A percentile compares a stretch with the other conserved stretches of the same genome.
phyloP scores from a whole-genome alignment of 2,113 vertebrate species.

The Marcusenius ussheri region DNA sequence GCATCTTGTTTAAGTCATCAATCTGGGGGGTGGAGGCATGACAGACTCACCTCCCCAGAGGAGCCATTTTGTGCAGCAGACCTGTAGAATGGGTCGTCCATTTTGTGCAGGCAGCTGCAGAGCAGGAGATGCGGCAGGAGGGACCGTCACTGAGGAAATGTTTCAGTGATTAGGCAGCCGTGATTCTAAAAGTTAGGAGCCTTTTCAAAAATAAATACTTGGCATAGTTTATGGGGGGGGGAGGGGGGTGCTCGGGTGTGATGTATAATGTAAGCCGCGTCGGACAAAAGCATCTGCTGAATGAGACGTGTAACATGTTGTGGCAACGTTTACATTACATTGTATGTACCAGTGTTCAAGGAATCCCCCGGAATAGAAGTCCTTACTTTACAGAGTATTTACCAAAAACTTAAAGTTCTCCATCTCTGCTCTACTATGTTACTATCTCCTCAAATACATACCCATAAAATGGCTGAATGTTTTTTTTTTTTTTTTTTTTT shows the following conservation, averaged over 20 bases:
- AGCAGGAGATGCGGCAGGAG: slow-evolving; percentile 21
- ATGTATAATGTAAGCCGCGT: background rate
- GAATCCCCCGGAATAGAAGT: background rate
- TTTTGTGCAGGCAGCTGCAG: slow-evolving; percentile 57
- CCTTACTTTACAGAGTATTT: background rate
- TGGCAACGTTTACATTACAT: background rate
- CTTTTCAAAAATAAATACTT: background rate
- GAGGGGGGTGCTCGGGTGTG: background rate
- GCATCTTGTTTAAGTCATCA: background rate
- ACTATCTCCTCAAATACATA: background rate
- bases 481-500: background rate
- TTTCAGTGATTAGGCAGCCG: background rate
- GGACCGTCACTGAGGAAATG: background rate
- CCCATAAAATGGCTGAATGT: background rate
- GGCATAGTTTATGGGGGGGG: background rate
- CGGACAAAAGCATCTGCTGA: background rate
- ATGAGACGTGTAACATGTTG: background rate
- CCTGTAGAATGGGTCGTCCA: slow-evolving; percentile 50
- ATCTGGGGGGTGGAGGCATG: background rate
- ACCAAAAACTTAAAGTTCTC: background rate
- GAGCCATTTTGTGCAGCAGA: slow-evolving; percentile 65
- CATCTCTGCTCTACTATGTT: background rate
- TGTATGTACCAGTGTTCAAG: background rate
- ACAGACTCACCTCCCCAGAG: slow-evolving; percentile 23
- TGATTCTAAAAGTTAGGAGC: background rate